Base-by-base conservation (phyloP, 2,888 invertebrate species). In the Tachystola acroxantha region DNA sequence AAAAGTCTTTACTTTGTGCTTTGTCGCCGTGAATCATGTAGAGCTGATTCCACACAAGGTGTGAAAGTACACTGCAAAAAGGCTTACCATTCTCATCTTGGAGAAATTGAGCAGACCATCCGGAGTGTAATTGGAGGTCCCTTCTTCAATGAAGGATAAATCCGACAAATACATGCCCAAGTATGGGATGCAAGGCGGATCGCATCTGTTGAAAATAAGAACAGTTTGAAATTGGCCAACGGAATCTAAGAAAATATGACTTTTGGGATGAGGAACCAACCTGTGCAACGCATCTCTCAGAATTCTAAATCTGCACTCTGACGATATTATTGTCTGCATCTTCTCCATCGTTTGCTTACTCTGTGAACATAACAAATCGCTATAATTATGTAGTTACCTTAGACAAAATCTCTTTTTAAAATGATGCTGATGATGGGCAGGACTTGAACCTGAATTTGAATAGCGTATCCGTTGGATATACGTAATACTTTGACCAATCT, bases 111-210 rank as follows among this genome's bases (percentile, higher is more conserved):
- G 88, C 10, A 97, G 89, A 36, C 94, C 93, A 46, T 96, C 96
- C 2, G 95, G 94, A 0, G 96, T 96, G 68, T 94, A 94, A 69
- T 96, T 96, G 0, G 96, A 93, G 2, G 96, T 96, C 19, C 96
- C 96, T 79, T 97, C 97, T 72, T 97, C 96, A 39, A 97, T 96
- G 72, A 96, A 96, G 2, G 96, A 95, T 32, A 97, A 84, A 73
- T 97, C 96, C 5, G 96, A 95, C 14, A 97, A 80, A 68, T 97
- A 97, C 89, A 96, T 92, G 28, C 97, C 97, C 46, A 95, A 77
- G 65, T 95, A 95, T 0, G 95, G 95, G 45, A 95, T 95, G 58
- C 95, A 94, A 0, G 95, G 95, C 10, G 95, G 95, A 71, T 96
- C 96, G 67, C 96, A 96, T 48, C 95, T 86, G 32, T 10, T n/a